These are phyloP conservation scores for Pollimyrus isidori DNA, from an alignment of 2,113 vertebrate genomes.

Conservation along the genomic window DNA sequence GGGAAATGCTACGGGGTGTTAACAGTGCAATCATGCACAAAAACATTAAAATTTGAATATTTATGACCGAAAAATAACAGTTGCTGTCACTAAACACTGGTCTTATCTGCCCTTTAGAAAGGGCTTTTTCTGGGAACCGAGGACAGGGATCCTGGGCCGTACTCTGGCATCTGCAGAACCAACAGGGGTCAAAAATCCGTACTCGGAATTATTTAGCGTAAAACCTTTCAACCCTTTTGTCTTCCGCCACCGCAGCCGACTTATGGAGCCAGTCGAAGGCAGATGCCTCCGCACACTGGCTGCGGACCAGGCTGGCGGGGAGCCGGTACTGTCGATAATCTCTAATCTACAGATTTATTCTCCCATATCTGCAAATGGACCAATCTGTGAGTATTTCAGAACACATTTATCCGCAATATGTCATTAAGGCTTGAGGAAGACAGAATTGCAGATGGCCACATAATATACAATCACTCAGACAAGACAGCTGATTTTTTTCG, in stretches of 20 bases:
- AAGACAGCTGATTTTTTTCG: slow-evolving; percentile 56
- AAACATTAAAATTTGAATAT: slow-evolving; percentile 8
- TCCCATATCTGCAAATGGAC: slow-evolving; percentile 59
- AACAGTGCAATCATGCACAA: slow-evolving; percentile 11
- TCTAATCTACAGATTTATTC: slow-evolving; percentile 72
- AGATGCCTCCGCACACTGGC: slow-evolving; percentile 61
- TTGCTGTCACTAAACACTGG: slow-evolving; percentile 5
- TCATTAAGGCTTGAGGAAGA: slow-evolving; percentile 50
- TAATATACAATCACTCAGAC: slow-evolving; percentile 67
- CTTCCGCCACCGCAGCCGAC: slow-evolving; percentile 47
- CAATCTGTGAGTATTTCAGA: slow-evolving; percentile 62
- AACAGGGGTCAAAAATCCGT: slow-evolving; percentile 27
- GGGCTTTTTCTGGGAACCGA: not conserved
- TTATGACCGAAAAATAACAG: not conserved
- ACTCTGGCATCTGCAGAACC: slow-evolving; percentile 19
- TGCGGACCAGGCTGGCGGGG: slow-evolving; percentile 55
- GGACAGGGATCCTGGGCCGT: slow-evolving; percentile 8
- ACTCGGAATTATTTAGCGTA: slow-evolving; percentile 29
- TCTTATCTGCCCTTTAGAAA: slow-evolving; percentile 12
- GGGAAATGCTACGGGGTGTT: not conserved
- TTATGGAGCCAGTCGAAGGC: slow-evolving; percentile 55
- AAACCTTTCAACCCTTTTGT: slow-evolving; percentile 26
- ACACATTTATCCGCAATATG: slow-evolving; percentile 61
- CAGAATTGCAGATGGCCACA: slow-evolving; percentile 57
- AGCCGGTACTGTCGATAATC: slow-evolving; percentile 65